Evolutionary conservation across 2,888 invertebrate species (phyloP).

Genomic region (Litoditis marina): DNA sequence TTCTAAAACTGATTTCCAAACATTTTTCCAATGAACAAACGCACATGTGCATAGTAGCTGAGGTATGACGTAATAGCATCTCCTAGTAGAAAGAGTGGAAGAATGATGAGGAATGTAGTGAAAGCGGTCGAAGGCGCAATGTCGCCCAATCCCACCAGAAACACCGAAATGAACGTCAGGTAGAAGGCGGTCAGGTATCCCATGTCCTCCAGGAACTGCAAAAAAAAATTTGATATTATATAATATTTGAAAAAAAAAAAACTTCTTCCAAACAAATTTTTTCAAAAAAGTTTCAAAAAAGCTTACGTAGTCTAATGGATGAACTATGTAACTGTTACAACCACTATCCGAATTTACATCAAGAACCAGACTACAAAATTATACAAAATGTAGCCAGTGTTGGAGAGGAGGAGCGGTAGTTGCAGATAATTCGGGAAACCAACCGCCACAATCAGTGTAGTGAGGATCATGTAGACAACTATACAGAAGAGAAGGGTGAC

Average conservation of each 20-base stretch:
- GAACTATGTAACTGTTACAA: too few species aligned
- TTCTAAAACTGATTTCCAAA: not conserved
- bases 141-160: slow-evolving; percentile 2
- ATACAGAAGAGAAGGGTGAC: not conserved
- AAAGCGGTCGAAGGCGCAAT: not conserved
- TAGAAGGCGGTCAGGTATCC: too few species aligned
- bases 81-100: not conserved
- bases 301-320: too few species aligned
- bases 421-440: not conserved
- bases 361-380: too few species aligned
- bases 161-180: not conserved
- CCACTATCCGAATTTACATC: too few species aligned
- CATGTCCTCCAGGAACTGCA: slow-evolving; percentile 6
- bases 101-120: not conserved
- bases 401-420: too few species aligned
- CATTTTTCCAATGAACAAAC: not conserved
- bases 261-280: not conserved
- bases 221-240: slow-evolving; percentile 6
- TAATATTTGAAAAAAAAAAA: slow-evolving; percentile 11
- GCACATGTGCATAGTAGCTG: slow-evolving; percentile 1
- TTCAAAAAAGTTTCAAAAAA: too few species aligned
- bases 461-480: not conserved
- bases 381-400: too few species aligned
- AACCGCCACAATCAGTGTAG: not conserved
- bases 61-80: slow-evolving; percentile 1